Conservation (phyloP, 2,113 vertebrate genomes). For the Mus pahari region DNA sequence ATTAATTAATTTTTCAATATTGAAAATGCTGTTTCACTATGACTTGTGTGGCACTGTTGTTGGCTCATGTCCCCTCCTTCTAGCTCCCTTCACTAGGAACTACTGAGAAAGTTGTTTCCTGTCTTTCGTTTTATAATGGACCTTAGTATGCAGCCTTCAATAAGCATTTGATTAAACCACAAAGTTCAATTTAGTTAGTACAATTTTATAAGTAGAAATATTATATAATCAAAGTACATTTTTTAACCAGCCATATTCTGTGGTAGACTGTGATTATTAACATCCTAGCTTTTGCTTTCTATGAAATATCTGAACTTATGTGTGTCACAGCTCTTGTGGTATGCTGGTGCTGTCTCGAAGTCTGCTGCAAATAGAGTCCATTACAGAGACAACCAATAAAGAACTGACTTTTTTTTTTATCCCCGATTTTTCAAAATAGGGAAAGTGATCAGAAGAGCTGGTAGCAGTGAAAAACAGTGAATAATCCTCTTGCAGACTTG, state of each 20-base stretch:
- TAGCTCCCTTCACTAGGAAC: background rate
- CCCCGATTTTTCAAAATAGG: conserved; percentile 30
- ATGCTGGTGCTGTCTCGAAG: background rate
- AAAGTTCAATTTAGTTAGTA: conserved; percentile 39
- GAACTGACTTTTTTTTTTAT: conserved; percentile 62
- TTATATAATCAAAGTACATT: conserved; percentile 18
- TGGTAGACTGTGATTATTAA: conserved; percentile 40
- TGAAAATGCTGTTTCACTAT: background rate
- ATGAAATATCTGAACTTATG: conserved; percentile 31
- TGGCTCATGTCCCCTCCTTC: background rate
- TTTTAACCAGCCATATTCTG: conserved; percentile 19
- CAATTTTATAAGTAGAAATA: conserved; percentile 35
- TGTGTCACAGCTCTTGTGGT: background rate
- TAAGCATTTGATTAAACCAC: conserved; percentile 17
- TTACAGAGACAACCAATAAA: conserved; percentile 19
- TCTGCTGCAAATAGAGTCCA: background rate
- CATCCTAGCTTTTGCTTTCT: conserved; percentile 44
- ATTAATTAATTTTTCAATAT: background rate
- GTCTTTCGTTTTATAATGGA: conserved; percentile 5
- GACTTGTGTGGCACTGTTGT: background rate
- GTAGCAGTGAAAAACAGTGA: background rate
- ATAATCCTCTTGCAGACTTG: background rate
- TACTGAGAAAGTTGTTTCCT: background rate
- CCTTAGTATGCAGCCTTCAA: background rate
- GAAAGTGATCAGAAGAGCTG: background rate